A percentile compares a stretch with the other conserved stretches of the same genome.
These are phyloP conservation scores for Trogon surrucura DNA, from an alignment of 2,113 vertebrate species.

Conservation along the genomic window DNA sequence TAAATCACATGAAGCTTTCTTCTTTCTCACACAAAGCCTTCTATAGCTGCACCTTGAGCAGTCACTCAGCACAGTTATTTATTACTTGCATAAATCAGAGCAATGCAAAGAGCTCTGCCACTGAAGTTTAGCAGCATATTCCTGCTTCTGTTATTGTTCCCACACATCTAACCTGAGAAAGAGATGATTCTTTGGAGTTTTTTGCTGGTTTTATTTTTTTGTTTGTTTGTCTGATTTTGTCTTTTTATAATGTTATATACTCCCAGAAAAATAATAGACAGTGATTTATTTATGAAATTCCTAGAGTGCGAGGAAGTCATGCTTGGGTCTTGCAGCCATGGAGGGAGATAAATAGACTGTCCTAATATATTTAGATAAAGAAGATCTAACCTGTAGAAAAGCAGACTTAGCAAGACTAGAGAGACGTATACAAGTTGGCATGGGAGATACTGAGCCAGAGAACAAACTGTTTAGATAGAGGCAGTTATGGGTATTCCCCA, in stretches of 20 bases:
- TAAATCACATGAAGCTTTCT: neutral
- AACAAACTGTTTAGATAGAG: slow-evolving; percentile 36
- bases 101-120: neutral
- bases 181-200: neutral
- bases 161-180: neutral
- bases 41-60: neutral
- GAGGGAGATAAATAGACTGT: slow-evolving; percentile 5
- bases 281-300: slow-evolving; percentile 23
- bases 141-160: neutral
- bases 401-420: neutral
- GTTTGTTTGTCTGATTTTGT: neutral
- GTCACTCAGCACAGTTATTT: neutral
- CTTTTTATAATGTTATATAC: neutral
- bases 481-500: neutral
- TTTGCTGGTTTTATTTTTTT: neutral
- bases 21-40: neutral
- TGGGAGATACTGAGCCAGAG: neutral
- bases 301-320: neutral
- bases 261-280: neutral
- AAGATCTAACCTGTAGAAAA: neutral
- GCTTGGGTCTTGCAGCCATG: neutral
- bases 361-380: slow-evolving; percentile 10
- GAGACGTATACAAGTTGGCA: neutral
- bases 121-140: neutral
- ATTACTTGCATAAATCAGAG: neutral